Evolutionary conservation across 2,113 vertebrate species (phyloP).

Genomic region (Dipodomys spectabilis): DNA sequence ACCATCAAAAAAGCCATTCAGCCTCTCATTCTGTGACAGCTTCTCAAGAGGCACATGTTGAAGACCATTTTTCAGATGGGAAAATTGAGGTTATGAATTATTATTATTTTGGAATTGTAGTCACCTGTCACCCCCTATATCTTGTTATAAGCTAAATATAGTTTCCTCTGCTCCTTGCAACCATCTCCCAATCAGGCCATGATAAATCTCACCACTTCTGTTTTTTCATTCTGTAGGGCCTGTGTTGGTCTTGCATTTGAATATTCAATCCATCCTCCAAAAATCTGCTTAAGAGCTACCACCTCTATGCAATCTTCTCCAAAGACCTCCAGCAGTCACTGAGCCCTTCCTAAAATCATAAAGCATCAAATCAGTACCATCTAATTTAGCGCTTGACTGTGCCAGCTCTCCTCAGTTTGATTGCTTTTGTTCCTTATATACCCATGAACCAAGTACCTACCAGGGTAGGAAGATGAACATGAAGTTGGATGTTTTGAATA

Average conservation of each 20-base stretch:
- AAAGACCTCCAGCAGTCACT: neutral
- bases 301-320: neutral
- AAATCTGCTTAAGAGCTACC: neutral
- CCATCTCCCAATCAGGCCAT: neutral
- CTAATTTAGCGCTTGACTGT: constrained; percentile 17
- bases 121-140: neutral
- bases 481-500: neutral
- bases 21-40: constrained; percentile 8
- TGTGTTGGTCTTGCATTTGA: neutral
- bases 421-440: constrained; percentile 12
- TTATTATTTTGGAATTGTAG: constrained; percentile 16
- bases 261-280: constrained; percentile 32
- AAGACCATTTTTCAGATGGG: neutral
- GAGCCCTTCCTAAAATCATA: constrained; percentile 17
- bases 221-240: neutral
- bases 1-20: constrained; percentile 17
- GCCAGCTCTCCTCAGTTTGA: neutral
- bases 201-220: neutral
- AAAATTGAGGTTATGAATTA: neutral
- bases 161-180: neutral
- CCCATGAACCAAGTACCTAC: neutral
- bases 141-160: neutral
- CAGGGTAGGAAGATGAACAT: neutral
- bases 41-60: neutral
- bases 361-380: constrained; percentile 36